These are phyloP conservation scores for Anseranas semipalmata DNA, from an alignment of 2,113 vertebrate genomes.

Conservation along the genomic window DNA sequence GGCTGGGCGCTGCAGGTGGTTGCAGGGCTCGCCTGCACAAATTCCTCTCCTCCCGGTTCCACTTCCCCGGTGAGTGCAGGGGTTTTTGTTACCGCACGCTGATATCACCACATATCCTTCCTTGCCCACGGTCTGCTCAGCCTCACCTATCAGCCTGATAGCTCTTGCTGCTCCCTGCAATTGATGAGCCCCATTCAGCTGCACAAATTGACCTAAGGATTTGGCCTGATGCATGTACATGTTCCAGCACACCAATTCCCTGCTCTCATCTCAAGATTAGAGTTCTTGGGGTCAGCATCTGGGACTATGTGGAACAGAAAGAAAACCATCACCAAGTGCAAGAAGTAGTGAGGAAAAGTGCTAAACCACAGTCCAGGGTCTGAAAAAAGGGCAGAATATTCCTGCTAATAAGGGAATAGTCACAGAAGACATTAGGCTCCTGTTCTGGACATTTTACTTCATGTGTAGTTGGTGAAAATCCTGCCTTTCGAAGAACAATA, in stretches of 20 bases:
- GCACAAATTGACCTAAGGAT: not conserved
- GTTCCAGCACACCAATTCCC: not conserved
- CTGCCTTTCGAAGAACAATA: not conserved
- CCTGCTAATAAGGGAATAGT: not conserved
- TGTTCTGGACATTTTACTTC: not conserved
- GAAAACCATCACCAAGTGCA: not conserved
- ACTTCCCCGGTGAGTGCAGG: not conserved
- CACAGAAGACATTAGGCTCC: not conserved
- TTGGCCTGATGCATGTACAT: not conserved
- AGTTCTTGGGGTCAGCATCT: not conserved
- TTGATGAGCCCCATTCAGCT: not conserved
- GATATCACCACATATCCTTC: not conserved
- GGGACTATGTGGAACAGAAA: not conserved
- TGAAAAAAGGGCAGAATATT: not conserved
- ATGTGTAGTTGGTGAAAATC: not conserved
- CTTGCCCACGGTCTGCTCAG: not conserved
- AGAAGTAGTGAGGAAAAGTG: not conserved
- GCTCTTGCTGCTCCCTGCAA: not conserved
- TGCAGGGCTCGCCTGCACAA: not conserved
- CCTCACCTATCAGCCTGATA: not conserved
- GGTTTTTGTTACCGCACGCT: not conserved
- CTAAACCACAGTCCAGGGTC: not conserved
- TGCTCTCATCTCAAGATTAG: not conserved
- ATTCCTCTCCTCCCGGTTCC: not conserved
- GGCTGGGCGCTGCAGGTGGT: too few relatives aligned